These are phyloP conservation scores for Pica pica DNA, from an alignment of 2,113 vertebrate genomes.

Conservation along the genomic window DNA sequence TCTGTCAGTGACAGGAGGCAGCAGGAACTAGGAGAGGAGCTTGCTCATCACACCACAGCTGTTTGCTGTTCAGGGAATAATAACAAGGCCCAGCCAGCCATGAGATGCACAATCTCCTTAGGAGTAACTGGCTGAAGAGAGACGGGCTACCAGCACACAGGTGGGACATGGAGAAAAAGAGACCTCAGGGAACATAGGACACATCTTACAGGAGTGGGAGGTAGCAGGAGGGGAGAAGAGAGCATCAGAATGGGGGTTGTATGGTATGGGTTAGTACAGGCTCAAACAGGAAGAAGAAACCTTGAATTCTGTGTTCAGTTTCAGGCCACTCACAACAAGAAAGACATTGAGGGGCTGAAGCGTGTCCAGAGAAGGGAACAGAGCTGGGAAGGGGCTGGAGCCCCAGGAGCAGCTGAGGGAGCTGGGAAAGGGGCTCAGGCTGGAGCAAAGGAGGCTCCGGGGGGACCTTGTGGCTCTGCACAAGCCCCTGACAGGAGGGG, in stretches of 20 bases:
- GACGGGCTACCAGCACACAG: neutral
- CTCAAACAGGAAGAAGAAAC: neutral
- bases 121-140: neutral
- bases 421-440: neutral
- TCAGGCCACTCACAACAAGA: neutral
- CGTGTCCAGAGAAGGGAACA: rapidly evolving
- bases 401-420: neutral
- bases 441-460: neutral
- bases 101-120: neutral
- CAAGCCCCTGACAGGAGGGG: neutral
- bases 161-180: neutral
- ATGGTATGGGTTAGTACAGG: neutral
- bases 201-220: neutral
- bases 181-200: neutral
- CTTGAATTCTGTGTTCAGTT: neutral
- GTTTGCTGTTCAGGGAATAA: neutral
- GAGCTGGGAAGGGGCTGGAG: neutral
- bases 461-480: neutral
- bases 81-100: neutral
- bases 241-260: neutral
- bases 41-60: neutral
- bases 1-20: neutral
- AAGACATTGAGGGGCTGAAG: neutral
- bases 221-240: neutral
- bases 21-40: neutral